Conservation (phyloP, 92 coral and sea anemone species). For the Porites cylindrica region DNA sequence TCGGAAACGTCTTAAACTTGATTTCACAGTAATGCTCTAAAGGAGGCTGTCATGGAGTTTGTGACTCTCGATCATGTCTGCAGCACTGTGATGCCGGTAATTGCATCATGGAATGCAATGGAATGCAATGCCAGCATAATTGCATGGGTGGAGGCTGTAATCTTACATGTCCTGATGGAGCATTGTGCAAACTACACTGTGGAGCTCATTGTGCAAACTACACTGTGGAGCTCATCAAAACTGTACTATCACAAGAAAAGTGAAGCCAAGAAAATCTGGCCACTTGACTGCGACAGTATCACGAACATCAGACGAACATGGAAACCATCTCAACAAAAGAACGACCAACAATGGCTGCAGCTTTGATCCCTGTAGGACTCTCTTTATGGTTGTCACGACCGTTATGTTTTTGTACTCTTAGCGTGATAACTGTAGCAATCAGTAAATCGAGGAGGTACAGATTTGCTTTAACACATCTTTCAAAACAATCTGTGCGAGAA, state of each 20-base stretch:
- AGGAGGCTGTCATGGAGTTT: conserved; percentile 28
- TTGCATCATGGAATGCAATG: conserved; percentile 34
- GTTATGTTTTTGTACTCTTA: background rate
- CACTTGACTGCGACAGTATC: background rate
- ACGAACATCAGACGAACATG: background rate
- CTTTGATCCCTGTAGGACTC: background rate
- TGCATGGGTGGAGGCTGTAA: conserved; percentile 41
- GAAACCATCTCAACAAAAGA: background rate
- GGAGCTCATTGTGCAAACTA: conserved; percentile 13
- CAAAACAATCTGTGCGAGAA: too few relatives aligned
- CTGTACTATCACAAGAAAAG: conserved; percentile 14
- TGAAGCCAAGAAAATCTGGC: background rate
- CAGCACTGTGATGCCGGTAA: conserved; percentile 36
- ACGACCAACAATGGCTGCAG: conserved; percentile 6
- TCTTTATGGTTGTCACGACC: background rate
- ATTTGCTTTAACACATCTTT: too few relatives aligned
- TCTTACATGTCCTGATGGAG: conserved; percentile 10
- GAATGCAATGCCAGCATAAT: conserved; percentile 32
- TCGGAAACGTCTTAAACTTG: background rate
- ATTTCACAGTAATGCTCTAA: conserved; percentile 37
- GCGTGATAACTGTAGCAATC: background rate
- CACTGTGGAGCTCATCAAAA: conserved; percentile 21
- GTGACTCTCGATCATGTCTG: conserved; percentile 28
- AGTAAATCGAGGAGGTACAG: background rate
- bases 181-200: conserved; percentile 35